Conservation (phyloP, 2,888 invertebrate species). For the Folsomia manolachei region DNA sequence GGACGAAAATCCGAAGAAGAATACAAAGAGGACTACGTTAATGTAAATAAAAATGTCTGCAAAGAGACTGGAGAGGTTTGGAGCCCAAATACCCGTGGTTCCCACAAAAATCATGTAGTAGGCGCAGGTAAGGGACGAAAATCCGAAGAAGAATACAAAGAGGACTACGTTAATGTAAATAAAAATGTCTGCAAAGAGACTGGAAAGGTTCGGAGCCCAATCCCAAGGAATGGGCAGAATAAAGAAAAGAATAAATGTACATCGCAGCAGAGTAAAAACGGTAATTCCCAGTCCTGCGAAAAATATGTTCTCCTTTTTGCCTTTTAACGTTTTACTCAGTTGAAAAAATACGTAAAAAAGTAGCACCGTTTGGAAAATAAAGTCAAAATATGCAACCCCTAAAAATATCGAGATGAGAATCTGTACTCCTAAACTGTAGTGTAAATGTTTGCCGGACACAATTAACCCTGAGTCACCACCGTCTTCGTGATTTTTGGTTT, state of each 20-base stretch:
- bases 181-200: neutral
- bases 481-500: neutral
- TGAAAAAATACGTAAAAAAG: constrained; percentile 20
- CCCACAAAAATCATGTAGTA: constrained; percentile 25
- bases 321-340: neutral
- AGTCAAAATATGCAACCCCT: constrained; percentile 13
- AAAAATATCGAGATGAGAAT: constrained; percentile 18
- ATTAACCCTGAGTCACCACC: constrained; percentile 10
- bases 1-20: constrained; percentile 15
- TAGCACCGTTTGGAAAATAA: constrained; percentile 18
- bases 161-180: constrained; percentile 17
- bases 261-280: constrained; percentile 4
- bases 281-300: constrained; percentile 13
- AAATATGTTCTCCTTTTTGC: neutral
- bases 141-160: constrained; percentile 13
- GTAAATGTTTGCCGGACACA: neutral
- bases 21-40: constrained; percentile 8
- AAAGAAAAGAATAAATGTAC: constrained; percentile 5
- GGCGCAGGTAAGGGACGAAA: constrained; percentile 15
- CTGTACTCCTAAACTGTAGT: neutral
- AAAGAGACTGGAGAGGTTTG: neutral
- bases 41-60: constrained; percentile 18
- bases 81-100: constrained; percentile 21
- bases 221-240: constrained; percentile 15
- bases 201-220: constrained; percentile 12